Percentiles rank a stretch among this genome's conserved stretches.
These are phyloP conservation scores for Danio albolineatus DNA, from an alignment of 2,797 vertebrate genomes.

Conservation along the genomic window DNA sequence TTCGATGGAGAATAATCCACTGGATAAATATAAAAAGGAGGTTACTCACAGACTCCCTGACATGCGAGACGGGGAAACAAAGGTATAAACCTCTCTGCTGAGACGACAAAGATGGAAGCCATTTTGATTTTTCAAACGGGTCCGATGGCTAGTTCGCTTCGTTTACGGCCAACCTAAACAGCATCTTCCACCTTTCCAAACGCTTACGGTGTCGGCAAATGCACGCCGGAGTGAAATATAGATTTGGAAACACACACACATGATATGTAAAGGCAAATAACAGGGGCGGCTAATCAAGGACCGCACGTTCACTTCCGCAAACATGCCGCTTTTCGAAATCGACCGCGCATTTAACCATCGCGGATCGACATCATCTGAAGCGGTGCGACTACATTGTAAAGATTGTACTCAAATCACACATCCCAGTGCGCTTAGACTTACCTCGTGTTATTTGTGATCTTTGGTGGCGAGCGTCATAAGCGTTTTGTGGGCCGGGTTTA, in stretches of 20 bases:
- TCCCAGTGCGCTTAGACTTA: conserved; percentile 23
- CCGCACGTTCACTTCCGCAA: conserved; percentile 65
- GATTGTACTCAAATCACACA: neutral
- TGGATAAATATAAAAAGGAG: conserved; percentile 24
- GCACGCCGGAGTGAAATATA: neutral
- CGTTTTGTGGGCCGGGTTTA: conserved; percentile 48
- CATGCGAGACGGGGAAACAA: conserved; percentile 27
- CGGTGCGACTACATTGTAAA: neutral
- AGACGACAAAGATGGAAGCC: conserved; percentile 66
- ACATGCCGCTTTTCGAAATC: conserved; percentile 62
- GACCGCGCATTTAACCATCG: conserved; percentile 56
- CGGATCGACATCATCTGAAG: conserved; percentile 29
- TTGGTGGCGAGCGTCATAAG: conserved; percentile 59
- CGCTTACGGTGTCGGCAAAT: conserved; percentile 15
- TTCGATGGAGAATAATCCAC: conserved; percentile 16
- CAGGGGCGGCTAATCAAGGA: conserved; percentile 36
- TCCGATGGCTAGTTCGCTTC: conserved; percentile 48
- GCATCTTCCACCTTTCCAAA: conserved; percentile 34
- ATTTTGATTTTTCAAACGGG: conserved; percentile 63
- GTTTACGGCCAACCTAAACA: conserved; percentile 36
- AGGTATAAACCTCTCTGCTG: conserved; percentile 40
- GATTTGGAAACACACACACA: neutral
- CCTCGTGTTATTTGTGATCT: conserved; percentile 54
- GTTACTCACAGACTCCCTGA: conserved; percentile 33
- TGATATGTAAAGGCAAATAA: conserved; percentile 20